Base-by-base conservation (phyloP, 2,888 invertebrate genomes). In the Geotrupes spiniger region DNA sequence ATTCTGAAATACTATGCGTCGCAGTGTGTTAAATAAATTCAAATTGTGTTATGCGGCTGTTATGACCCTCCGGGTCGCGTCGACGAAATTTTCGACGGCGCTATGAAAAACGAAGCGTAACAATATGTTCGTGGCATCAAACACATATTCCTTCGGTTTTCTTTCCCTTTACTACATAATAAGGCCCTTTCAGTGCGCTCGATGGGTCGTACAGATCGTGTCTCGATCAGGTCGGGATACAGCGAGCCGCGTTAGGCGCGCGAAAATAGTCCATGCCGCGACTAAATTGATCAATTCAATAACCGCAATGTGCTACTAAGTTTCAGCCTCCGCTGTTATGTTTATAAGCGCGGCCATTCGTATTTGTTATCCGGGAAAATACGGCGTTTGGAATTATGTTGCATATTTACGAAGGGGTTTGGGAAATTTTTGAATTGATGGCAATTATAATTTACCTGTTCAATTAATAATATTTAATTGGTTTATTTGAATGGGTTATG, bases 201-300 rank as follows among this genome's bases (percentile, higher is more conserved):
- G 64, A 70, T 69, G 65, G 69, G 62, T 67, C 68, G 66, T 69
- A 65, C 64, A 63, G 66, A 67, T 68, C 68, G 69, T 68, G 69
- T 70, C 65, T 67, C 66, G 65, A 66, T 68, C 57, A 57, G 54
- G 53, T 50, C 48, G 53, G 52, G 51, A 52, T 54, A 54, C 52
- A 46, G 52, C 57, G 54, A 61, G 58, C 61, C 56, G 54, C 62
- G 56, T 63, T 63, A 61, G 65, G 63, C 63, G 64, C 54, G 47
- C 60, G 54, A 42, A 51, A 71, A 70, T 66, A 66, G 69, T 62
- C 71, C 70, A 69, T 70, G 68, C 69, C 65, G 69, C 63, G 69
- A 62, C 69, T 66, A 68, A 72, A 73, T 73, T 73, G 73, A 73
- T 72, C 72, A 71, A 73, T 73, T 73, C 72, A 72, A 73, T 73